phyloP scores from a whole-genome alignment of 1,140 invertebrate species.

The Drosophila lacertosa region DNA sequence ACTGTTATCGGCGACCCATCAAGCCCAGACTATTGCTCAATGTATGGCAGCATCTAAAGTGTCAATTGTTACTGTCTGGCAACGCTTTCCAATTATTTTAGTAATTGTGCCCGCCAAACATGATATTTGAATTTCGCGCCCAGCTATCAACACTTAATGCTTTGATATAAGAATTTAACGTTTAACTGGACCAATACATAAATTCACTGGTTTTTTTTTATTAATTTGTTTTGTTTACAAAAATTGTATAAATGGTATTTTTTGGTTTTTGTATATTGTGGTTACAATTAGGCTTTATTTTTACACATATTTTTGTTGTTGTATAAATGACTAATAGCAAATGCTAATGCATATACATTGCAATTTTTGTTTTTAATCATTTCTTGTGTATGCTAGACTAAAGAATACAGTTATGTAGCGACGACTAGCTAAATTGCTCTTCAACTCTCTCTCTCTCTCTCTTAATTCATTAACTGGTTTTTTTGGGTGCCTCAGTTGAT shows the following conservation, averaged over 20 bases:
- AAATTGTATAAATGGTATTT: conserved; percentile 63
- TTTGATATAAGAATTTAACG: background rate
- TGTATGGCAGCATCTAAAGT: background rate
- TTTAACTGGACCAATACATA: conserved; percentile 50
- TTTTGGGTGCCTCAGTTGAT: conserved; percentile 25
- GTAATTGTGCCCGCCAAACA: background rate
- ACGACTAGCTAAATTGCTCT: conserved; percentile 64
- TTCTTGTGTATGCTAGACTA: conserved; percentile 53
- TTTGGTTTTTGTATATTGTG: conserved; percentile 53
- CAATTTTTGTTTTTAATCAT: conserved; percentile 13
- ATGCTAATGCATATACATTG: conserved; percentile 51
- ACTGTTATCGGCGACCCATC: no score
- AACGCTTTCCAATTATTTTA: background rate
- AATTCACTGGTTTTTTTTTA: conserved; percentile 63
- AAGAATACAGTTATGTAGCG: conserved; percentile 66
- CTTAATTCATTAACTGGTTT: conserved; percentile 12
- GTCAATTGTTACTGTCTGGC: background rate
- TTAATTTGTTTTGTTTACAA: conserved; percentile 66
- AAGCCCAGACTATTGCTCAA: background rate
- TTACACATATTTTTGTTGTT: conserved; percentile 41
- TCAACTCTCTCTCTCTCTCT: background rate
- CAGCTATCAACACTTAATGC: background rate
- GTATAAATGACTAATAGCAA: conserved; percentile 47
- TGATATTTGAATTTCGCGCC: background rate
- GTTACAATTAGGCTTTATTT: conserved; percentile 49